Evolutionary conservation across 2,888 invertebrate genomes (phyloP).

Genomic region (Meteorus cinctellus): DNA sequence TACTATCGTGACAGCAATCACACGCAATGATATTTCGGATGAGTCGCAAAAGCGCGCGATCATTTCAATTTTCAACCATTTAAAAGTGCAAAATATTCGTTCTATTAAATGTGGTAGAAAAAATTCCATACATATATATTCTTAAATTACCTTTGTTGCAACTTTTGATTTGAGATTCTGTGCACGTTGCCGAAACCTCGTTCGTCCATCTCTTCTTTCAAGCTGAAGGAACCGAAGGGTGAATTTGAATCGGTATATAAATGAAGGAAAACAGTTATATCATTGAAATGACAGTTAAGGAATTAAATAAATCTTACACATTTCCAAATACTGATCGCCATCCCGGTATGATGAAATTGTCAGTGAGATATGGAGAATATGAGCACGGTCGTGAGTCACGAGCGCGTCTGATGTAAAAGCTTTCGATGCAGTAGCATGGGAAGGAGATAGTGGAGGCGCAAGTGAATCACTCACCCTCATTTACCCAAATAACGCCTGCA

Average conservation of each 20-base stretch:
- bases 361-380: neutral
- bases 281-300: neutral
- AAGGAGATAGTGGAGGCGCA: conserved; percentile 24
- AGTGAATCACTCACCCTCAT: conserved; percentile 39
- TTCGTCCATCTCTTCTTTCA: conserved; percentile 47
- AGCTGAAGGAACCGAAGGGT: conserved; percentile 38
- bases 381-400: conserved; percentile 37
- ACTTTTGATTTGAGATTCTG: conserved; percentile 28
- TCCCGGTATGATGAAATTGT: conserved; percentile 17
- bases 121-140: neutral
- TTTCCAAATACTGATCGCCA: conserved; percentile 52
- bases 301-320: conserved; percentile 45
- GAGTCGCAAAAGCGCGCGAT: conserved; percentile 40
- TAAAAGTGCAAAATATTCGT: neutral
- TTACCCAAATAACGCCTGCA: conserved; percentile 19
- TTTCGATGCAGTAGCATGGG: conserved; percentile 22
- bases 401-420: conserved; percentile 28
- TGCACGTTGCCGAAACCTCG: conserved; percentile 48
- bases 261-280: neutral
- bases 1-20: conserved; percentile 21
- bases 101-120: neutral
- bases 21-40: neutral
- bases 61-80: conserved; percentile 36
- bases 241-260: conserved; percentile 2
- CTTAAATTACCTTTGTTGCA: conserved; percentile 42